Evolutionary conservation across 2,113 vertebrate species (phyloP), one percentile per base, ranked within the genome.

Genomic region (Bos indicus): DNA sequence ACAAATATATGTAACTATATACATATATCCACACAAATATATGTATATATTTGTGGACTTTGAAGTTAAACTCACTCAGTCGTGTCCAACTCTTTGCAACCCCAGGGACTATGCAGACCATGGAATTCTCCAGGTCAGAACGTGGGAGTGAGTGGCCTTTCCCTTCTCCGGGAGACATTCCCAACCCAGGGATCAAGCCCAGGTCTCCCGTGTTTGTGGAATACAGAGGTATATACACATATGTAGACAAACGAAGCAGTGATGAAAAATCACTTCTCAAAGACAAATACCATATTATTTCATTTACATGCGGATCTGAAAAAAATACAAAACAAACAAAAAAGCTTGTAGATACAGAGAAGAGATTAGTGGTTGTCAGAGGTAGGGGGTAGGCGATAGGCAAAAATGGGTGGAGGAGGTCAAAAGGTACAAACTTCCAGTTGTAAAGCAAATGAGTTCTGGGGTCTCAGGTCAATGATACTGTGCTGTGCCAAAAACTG

Each of bases 321-420:
- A 56, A 48, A 23, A 48, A 64, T 3, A 51, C 4, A 48, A 48
- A 12, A 48, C 46, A 48, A 48, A 19, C 16, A 48, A 51, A 48
- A 21, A 30, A 36, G 11, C 30, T 60, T 46, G 26, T 7, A n/a
- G 40, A n/a, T 17, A 19, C 54, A 36, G 54, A 80, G 54, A 57
- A 60, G 2, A n/a, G 30, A 17, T 16, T 25, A 8, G 89, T 26
- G 10, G 14, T 7, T 28, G 21, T 15, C 71, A 78, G 88, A 25
- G 7, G 40, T 9, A 23, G 40, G 17, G 13, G 0, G 2, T 36
- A 23, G 19, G 13, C 0, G 7, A 14, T 0, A 2, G 28, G 21
- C 19, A 46, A 30, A 56, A 78, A 17, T 59, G 40, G 14, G 2
- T n/a, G 67, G 36, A 8, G 14, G 36, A 3, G 15, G 8, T 51